Percentiles rank a stretch among this genome's conserved stretches.
phyloP scores from a whole-genome alignment of 2,113 vertebrate genomes.

The Leptodactylus fuscus region DNA sequence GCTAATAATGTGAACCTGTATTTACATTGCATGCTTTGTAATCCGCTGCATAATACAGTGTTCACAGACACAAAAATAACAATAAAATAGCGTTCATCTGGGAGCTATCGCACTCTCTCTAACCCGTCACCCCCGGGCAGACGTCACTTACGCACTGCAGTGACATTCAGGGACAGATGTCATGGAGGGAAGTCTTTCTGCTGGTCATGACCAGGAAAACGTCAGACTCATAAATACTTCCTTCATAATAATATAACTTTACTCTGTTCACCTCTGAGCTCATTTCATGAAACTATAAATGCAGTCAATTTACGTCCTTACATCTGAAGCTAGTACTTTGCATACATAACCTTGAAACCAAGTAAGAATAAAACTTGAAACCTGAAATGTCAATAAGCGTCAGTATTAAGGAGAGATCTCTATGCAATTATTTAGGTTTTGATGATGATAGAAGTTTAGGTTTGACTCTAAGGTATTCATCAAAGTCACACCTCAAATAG shows the following conservation, averaged over 20 bases:
- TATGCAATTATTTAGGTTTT: background rate
- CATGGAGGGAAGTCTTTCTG: background rate
- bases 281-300: background rate
- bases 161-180: background rate
- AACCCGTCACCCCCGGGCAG: background rate
- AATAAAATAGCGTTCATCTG: background rate
- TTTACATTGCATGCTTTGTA: too few species aligned
- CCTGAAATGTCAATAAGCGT: background rate
- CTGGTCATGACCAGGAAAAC: background rate
- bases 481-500: constrained; percentile 44
- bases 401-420: background rate
- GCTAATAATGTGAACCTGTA: too few species aligned
- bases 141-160: too few species aligned
- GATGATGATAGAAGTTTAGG: constrained; percentile 7
- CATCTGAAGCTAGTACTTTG: background rate
- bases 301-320: background rate
- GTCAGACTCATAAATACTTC: too few species aligned
- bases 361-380: constrained; percentile 8
- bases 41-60: too few species aligned
- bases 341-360: background rate
- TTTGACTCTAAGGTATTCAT: constrained; percentile 18
- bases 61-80: background rate
- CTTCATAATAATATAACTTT: background rate
- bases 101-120: background rate
- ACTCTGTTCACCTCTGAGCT: background rate